Evolutionary conservation across 2,113 vertebrate genomes (phyloP).

Genomic region (Heterocephalus glaber): DNA sequence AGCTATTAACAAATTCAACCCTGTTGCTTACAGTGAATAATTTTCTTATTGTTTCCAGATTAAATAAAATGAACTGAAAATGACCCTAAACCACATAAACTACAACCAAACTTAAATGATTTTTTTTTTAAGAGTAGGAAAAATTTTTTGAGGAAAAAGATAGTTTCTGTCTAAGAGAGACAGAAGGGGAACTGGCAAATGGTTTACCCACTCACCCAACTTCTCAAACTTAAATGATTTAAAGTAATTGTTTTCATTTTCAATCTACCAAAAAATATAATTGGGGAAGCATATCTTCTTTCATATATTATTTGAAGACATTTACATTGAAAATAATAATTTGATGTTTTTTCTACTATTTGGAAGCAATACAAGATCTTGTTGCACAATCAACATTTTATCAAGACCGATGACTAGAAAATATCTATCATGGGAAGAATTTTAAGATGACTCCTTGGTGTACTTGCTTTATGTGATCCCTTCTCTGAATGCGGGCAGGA

Average conservation of each 20-base stretch:
- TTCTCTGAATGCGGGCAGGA: background rate
- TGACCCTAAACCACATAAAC: background rate
- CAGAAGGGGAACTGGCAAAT: too few relatives aligned
- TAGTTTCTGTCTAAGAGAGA: too few relatives aligned
- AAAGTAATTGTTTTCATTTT: slow-evolving; percentile 17
- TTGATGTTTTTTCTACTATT: background rate
- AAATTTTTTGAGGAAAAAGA: too few relatives aligned
- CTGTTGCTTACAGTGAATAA: background rate
- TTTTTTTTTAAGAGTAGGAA: too few relatives aligned
- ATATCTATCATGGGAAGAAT: background rate
- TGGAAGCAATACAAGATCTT: background rate
- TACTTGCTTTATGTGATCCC: background rate
- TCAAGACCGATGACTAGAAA: background rate
- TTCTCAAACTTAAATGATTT: background rate
- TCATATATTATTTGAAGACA: background rate
- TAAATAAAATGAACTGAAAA: slow-evolving; percentile 7
- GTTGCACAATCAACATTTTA: background rate
- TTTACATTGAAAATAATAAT: background rate
- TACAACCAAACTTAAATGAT: background rate
- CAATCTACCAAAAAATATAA: background rate
- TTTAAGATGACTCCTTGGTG: background rate
- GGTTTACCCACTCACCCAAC: too few relatives aligned
- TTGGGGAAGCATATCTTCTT: background rate
- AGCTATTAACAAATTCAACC: background rate
- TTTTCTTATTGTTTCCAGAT: background rate